Percentiles rank a stretch among this genome's conserved stretches.
These are phyloP conservation scores for Drymodes brunneopygia DNA, from an alignment of 2,113 vertebrate genomes.

Conservation along the genomic window DNA sequence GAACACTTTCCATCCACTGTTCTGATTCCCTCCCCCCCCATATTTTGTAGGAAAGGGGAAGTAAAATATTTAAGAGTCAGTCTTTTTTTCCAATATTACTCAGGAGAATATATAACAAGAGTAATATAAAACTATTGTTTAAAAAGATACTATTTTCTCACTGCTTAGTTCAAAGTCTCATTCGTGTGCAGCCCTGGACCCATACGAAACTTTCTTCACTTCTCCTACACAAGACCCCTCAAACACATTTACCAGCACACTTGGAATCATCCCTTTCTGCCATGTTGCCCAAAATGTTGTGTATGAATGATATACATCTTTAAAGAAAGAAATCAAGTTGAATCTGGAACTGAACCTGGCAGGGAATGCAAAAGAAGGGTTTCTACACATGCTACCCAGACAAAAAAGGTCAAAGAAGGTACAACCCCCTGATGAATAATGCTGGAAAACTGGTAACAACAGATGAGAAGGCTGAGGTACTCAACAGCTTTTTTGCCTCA, in stretches of 20 bases:
- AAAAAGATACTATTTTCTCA: background rate
- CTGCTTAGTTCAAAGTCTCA: background rate
- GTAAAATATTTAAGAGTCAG: background rate
- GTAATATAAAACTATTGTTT: background rate
- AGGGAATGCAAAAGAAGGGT: background rate
- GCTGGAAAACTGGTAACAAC: background rate
- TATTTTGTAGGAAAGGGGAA: background rate
- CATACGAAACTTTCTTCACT: background rate
- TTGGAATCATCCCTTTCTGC: background rate
- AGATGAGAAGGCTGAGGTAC: background rate
- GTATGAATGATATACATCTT: background rate
- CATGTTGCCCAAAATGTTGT: fast-evolving
- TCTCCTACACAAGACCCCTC: background rate
- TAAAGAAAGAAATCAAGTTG: background rate
- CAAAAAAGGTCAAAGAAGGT: background rate
- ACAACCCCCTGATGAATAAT: background rate
- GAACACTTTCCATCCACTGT: background rate
- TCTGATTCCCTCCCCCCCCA: background rate
- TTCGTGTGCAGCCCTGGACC: background rate
- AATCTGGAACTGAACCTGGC: background rate
- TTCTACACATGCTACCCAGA: fast-evolving
- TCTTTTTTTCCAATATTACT: background rate
- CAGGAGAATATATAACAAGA: background rate
- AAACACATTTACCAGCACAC: background rate
- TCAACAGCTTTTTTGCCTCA: background rate